A percentile compares a stretch with the other conserved stretches of the same genome.
These are phyloP conservation scores for Hymenopus coronatus DNA, from an alignment of 2,888 invertebrate species.

Conservation along the genomic window DNA sequence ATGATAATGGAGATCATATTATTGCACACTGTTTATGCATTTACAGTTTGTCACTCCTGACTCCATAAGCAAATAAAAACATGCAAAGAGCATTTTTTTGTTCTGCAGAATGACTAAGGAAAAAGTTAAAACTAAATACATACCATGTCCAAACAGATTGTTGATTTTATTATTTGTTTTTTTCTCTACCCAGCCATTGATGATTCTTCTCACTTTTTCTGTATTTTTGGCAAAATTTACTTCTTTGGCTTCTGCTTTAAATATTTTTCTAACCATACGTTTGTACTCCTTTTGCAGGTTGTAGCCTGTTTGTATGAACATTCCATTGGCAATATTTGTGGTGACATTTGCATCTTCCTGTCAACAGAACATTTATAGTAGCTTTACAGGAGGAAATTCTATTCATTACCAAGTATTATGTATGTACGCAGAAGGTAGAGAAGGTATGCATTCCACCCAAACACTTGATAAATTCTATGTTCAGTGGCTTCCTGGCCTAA, in stretches of 20 bases:
- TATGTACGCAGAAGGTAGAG: no score
- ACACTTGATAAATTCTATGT: no score
- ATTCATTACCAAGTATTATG: no score
- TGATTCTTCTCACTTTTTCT: constrained; percentile 52
- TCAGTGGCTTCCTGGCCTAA: no score
- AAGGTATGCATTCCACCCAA: no score
- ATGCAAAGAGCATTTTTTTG: no score
- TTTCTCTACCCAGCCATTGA: constrained; percentile 77
- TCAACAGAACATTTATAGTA: not conserved
- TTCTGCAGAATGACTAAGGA: no score
- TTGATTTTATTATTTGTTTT: constrained; percentile 81
- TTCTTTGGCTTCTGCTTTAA: constrained; percentile 60
- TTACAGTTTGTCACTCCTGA: no score
- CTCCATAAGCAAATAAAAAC: no score
- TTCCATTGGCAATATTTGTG: constrained; percentile 27
- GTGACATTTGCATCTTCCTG: not conserved
- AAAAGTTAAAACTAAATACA: not conserved
- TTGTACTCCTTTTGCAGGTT: constrained; percentile 16
- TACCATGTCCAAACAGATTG: constrained; percentile 62
- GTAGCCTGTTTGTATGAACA: constrained; percentile 19
- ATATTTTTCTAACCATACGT: constrained; percentile 56
- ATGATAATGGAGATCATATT: no score
- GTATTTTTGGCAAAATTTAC: constrained; percentile 58
- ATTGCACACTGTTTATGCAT: no score
- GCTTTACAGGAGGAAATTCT: no score